Base-by-base conservation (phyloP, 2,113 vertebrate genomes). In the Campylomormyrus tamandua region DNA sequence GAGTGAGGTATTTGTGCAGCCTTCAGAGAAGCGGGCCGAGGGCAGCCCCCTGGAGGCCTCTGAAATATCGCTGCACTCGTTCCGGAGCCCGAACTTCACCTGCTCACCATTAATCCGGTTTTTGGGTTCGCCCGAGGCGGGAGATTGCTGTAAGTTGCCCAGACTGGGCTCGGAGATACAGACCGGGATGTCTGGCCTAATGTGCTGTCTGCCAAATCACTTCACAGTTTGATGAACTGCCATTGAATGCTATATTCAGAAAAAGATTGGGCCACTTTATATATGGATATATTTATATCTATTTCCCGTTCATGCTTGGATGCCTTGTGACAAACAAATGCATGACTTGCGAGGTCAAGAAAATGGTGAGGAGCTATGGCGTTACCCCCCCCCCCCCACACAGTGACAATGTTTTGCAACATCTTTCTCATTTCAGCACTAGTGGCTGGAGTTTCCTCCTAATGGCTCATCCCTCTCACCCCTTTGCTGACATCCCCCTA, bases 321-420 rank as follows among this genome's bases (percentile, higher is more conserved):
- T 66, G 52, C 9, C 46, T 58, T 24, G 21, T 90, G 52, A 56
- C 42, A 58, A 84, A 49, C 49, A 84, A 46, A 77, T 9, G 39
- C 53, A 13, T 11, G 89, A n/a, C 52, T n/a, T 49, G 80, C 42
- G 85, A 92, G 93, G 94, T 90, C 93, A 93, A 93, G 94, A 94
- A 85, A 92, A 85, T 94, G 93, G 93, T 92, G 93, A 93, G 93
- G 91, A 52, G 91, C 91, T 90, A 84, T 0, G 1, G 80, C 24
- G 17, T 45, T 91, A 83, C 88, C 90, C 10, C 48, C 46, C 45
- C 50, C 92, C 48, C 46, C 6, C 50, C 70, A 92, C 92, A 88
- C 92, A 93, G 93, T 39, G 93, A 91, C 93, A 93, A 92, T 90
- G 92, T 92, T 46, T 93, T 90, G 56, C 89, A 45, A 49, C 13